These are phyloP conservation scores for Trichomycterus rosablanca DNA, from an alignment of 2,113 vertebrate genomes.

Conservation along the genomic window DNA sequence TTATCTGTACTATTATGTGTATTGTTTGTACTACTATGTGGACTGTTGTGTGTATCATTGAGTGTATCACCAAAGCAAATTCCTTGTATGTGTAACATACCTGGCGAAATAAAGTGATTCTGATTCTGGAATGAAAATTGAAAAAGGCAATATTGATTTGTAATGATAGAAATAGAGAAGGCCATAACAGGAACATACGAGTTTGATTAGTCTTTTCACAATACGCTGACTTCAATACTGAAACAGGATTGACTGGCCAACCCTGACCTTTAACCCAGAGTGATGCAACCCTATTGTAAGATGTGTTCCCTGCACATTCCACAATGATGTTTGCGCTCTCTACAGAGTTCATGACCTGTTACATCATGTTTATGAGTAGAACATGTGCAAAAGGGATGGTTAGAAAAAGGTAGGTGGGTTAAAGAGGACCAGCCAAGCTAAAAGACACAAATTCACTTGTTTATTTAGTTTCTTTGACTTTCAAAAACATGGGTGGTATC, in stretches of 20 bases:
- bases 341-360: constrained; percentile 25
- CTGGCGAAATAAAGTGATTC: no score
- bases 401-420: background rate
- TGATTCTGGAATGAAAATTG: no score
- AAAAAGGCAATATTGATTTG: no score
- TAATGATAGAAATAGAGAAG: no score
- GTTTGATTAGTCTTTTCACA: background rate
- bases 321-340: constrained; percentile 23
- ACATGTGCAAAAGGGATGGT: constrained; percentile 12
- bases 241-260: constrained; percentile 1
- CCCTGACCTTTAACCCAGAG: constrained; percentile 33
- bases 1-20: no score
- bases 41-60: no score
- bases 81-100: no score
- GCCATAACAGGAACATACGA: background rate
- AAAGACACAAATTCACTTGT: background rate
- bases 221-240: constrained; percentile 1
- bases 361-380: constrained; percentile 9
- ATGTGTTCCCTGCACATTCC: constrained; percentile 27
- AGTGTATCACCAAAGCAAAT: no score
- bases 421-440: background rate
- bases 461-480: no score
- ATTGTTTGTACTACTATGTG: no score
- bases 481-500: no score
- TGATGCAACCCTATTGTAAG: constrained; percentile 28